A percentile compares a stretch with the other conserved stretches of the same genome.
Evolutionary conservation across 2,888 invertebrate species (phyloP).

Genomic region (Lochmaea capreae): DNA sequence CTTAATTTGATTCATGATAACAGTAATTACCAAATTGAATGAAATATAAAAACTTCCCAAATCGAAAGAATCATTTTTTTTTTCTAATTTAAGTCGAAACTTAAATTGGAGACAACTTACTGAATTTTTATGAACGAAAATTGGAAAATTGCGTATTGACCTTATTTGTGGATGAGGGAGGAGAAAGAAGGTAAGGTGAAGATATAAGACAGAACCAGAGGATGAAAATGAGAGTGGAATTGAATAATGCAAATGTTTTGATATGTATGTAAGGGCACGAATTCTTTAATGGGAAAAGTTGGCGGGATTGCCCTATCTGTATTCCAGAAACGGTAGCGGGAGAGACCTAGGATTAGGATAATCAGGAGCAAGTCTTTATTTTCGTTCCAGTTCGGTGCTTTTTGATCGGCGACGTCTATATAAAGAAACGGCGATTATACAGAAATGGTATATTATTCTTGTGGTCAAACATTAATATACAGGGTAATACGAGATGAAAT

Average conservation of each 20-base stretch:
- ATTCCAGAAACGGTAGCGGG: conserved; percentile 58
- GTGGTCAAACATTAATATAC: background rate
- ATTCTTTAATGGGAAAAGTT: conserved; percentile 63
- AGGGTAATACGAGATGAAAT: too few relatives aligned
- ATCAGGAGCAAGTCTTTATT: conserved; percentile 57
- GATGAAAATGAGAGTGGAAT: conserved; percentile 52
- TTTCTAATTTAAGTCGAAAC: background rate
- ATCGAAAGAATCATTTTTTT: background rate
- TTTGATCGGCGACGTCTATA: conserved; percentile 10
- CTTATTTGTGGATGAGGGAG: conserved; percentile 12
- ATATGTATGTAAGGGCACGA: conserved; percentile 62
- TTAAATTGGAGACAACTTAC: conserved; percentile 13
- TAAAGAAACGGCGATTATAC: background rate
- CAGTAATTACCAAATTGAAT: background rate
- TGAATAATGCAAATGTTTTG: conserved; percentile 63
- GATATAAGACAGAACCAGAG: conserved; percentile 17
- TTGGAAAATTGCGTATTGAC: conserved; percentile 16
- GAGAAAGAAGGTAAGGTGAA: conserved; percentile 1
- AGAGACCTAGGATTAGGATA: conserved; percentile 58
- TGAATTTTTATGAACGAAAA: conserved; percentile 23
- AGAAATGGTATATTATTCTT: background rate
- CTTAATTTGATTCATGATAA: background rate
- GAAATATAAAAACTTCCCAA: background rate
- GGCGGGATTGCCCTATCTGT: conserved; percentile 59
- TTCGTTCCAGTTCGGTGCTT: conserved; percentile 57